Evolutionary conservation across 2,797 vertebrate species (phyloP).

Genomic region (Chelmon rostratus): DNA sequence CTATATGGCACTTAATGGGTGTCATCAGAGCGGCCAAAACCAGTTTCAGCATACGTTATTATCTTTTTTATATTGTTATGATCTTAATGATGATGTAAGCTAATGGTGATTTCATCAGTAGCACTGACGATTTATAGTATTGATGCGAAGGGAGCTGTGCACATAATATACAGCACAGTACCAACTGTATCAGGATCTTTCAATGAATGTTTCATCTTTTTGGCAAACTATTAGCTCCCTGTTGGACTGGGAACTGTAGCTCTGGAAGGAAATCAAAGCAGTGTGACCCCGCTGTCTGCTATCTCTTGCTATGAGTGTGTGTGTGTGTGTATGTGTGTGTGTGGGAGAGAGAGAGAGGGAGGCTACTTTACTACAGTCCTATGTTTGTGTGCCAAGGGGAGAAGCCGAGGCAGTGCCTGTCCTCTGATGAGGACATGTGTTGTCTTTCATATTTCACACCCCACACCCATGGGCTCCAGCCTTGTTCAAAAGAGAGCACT

Average conservation of each 20-base stretch:
- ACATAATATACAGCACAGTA: background rate
- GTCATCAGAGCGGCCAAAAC: constrained; percentile 53
- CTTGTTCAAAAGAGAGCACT: constrained; percentile 49
- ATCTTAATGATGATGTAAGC: constrained; percentile 46
- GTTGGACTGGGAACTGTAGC: constrained; percentile 40
- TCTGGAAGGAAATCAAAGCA: constrained; percentile 64
- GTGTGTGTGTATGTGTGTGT: background rate
- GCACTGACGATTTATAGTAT: constrained; percentile 10
- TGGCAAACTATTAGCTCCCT: constrained; percentile 32
- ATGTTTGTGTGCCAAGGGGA: constrained; percentile 61
- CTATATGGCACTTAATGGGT: constrained; percentile 63
- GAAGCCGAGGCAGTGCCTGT: constrained; percentile 33
- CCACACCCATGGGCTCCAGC: constrained; percentile 38
- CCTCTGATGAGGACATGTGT: constrained; percentile 70
- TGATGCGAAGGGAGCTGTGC: background rate
- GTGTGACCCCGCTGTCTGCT: constrained; percentile 33
- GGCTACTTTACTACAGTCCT: constrained; percentile 18
- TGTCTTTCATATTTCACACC: constrained; percentile 68
- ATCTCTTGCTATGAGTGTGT: constrained; percentile 23
- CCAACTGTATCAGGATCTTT: background rate
- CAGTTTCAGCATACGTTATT: constrained; percentile 30
- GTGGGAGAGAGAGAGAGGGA: constrained; percentile 7
- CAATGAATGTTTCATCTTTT: constrained; percentile 37
- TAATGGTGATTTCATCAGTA: constrained; percentile 45
- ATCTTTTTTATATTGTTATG: constrained; percentile 46